Conservation (phyloP, 2,888 invertebrate genomes). For the Brachylomia viminalis region DNA sequence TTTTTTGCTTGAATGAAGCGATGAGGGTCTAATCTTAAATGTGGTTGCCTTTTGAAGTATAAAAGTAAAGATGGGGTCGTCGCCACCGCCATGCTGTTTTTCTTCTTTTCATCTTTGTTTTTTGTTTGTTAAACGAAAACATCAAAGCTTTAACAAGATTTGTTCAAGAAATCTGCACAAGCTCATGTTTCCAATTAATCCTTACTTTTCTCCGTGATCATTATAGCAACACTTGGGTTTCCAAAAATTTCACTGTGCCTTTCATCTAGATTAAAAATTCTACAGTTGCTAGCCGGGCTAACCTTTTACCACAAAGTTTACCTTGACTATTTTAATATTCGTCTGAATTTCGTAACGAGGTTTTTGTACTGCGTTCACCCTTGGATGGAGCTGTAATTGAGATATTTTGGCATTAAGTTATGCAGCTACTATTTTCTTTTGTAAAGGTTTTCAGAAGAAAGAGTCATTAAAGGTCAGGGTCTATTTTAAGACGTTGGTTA, state of each 20-base stretch:
- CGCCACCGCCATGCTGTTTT: constrained; percentile 4
- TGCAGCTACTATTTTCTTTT: constrained; percentile 9
- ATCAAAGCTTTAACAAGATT: constrained; percentile 11
- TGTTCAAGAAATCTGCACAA: constrained; percentile 33
- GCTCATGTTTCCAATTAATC: constrained; percentile 68
- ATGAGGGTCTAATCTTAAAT: constrained; percentile 40
- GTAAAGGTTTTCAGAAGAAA: neutral
- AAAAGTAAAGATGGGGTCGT: constrained; percentile 30
- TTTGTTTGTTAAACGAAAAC: constrained; percentile 25
- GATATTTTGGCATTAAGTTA: constrained; percentile 8
- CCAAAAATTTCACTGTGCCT: constrained; percentile 60
- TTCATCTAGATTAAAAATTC: constrained; percentile 73
- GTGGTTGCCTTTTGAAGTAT: constrained; percentile 42
- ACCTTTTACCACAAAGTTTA: constrained; percentile 47
- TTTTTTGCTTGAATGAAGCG: constrained; percentile 60
- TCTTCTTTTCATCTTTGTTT: constrained; percentile 14
- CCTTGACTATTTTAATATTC: constrained; percentile 58
- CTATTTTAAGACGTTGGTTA: constrained; percentile 8
- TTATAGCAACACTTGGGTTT: constrained; percentile 51
- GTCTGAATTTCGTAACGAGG: constrained; percentile 42
- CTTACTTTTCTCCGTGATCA: constrained; percentile 48
- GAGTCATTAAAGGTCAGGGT: constrained; percentile 8
- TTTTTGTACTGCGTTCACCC: constrained; percentile 32
- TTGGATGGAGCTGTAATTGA: constrained; percentile 24
- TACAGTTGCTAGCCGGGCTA: constrained; percentile 39